Conservation (phyloP, 2,113 vertebrate species). For the Puma concolor region DNA sequence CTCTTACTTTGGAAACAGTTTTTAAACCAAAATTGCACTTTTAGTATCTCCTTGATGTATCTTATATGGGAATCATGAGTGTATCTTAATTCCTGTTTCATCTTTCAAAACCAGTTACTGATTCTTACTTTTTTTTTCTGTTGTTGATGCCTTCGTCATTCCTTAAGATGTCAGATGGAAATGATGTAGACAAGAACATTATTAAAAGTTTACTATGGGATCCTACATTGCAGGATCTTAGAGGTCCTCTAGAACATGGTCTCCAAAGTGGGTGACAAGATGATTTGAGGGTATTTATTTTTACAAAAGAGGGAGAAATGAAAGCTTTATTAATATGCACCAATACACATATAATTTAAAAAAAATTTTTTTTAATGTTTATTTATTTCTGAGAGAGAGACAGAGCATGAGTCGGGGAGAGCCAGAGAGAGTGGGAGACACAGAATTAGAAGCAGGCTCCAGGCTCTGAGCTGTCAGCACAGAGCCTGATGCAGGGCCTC, state of each 20-base stretch:
- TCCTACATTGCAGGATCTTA: neutral
- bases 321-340: neutral
- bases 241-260: neutral
- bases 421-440: too few relatives aligned
- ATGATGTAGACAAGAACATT: neutral
- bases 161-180: neutral
- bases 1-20: neutral
- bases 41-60: neutral
- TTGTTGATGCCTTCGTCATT: neutral
- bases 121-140: neutral
- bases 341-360: neutral
- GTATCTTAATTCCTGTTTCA: slow-evolving; percentile 2
- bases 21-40: neutral
- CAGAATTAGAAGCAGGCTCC: too few relatives aligned
- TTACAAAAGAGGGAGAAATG: neutral
- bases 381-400: too few relatives aligned
- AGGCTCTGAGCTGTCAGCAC: too few relatives aligned
- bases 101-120: slow-evolving; percentile 23
- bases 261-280: neutral
- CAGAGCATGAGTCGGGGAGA: too few relatives aligned
- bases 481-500: too few relatives aligned
- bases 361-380: too few relatives aligned
- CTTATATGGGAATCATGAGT: neutral
- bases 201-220: neutral
- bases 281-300: neutral